Evolutionary conservation across 2,888 invertebrate genomes (phyloP), one percentile per base, ranked within the genome.

Genomic region (Caradrina kadenii): DNA sequence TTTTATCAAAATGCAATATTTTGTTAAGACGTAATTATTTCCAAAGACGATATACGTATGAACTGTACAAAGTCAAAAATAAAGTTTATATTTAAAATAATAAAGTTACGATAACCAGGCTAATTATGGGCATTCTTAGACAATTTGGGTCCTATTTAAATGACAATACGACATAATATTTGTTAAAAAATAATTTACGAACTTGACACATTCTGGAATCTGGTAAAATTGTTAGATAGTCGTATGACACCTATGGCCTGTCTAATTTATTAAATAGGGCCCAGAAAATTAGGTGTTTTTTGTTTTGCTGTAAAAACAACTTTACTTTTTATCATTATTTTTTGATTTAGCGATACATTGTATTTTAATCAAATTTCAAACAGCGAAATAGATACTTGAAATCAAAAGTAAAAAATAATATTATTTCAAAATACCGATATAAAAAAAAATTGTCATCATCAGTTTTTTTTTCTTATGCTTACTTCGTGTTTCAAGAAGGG

Each of bases 21-120:
- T 67, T 65, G 49, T 65, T 80, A 42, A 45, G 31, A 49, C 22
- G 3, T 42, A 56, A 63, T 55, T 56, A 53, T 52, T 77, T 53
- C 64, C 66, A 67, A 83, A 74, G 71, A 82, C 76, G 76, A 82
- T 79, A 84, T 82, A 82, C 82, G 82, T 82, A 84, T 76, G 71
- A 63, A 67, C 63, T 82, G 82, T 82, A 82, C 82, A 82, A 84
- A 82, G 69, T 63, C 54, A 68, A 69, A 74, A 61, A 55, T 60
- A 61, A 54, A 42, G 15, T 52, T 62, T 42, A 52, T 76, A 78
- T 59, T 62, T 72, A 13, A 56, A 61, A 62, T 62, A 52, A 31
- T 52, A 35, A 64, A 39, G 42, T 66, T 66, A 58, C 10, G 63
- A 78, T 58, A 64, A 61, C 67, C 81, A n/a, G 1, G 49, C 13